Conservation (phyloP, 1,140 invertebrate species). For the Drosophila gunungcola region DNA sequence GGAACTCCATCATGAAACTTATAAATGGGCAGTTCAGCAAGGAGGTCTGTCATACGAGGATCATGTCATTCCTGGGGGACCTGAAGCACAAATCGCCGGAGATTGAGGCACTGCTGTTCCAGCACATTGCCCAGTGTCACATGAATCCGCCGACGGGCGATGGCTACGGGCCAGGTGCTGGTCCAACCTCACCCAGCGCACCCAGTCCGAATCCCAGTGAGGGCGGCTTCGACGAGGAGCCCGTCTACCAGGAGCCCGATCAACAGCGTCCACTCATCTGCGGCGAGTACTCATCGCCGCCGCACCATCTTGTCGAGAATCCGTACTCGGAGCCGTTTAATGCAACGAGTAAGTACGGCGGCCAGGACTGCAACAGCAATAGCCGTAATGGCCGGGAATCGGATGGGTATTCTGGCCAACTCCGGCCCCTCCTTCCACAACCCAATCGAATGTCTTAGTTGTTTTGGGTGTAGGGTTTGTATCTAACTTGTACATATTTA, state of each 20-base stretch:
- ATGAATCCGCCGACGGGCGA: background rate
- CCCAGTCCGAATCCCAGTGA: conserved; percentile 8
- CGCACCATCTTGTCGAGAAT: conserved; percentile 40
- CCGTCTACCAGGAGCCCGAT: conserved; percentile 66
- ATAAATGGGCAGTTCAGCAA: conserved; percentile 19
- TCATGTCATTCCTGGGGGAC: conserved; percentile 18
- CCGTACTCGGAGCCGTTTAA: conserved; percentile 69
- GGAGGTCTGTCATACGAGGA: conserved; percentile 36
- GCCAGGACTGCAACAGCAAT: background rate
- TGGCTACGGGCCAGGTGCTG: background rate
- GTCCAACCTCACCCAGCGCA: conserved; percentile 15
- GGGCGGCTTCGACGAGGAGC: conserved; percentile 22
- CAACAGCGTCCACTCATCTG: conserved; percentile 64
- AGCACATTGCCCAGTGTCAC: conserved; percentile 51
- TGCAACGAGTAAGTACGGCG: conserved; percentile 45
- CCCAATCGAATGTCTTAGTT: background rate
- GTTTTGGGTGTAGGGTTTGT: background rate
- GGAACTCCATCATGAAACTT: conserved; percentile 7
- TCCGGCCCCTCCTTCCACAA: background rate
- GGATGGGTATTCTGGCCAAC: background rate
- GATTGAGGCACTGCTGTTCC: conserved; percentile 44
- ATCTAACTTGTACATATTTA: conserved; percentile 4
- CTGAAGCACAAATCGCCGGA: conserved; percentile 22
- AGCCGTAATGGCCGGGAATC: background rate
- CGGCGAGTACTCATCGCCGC: conserved; percentile 63